Evolutionary conservation across 2,797 vertebrate genomes (phyloP).

Genomic region (Poecilia gillii): DNA sequence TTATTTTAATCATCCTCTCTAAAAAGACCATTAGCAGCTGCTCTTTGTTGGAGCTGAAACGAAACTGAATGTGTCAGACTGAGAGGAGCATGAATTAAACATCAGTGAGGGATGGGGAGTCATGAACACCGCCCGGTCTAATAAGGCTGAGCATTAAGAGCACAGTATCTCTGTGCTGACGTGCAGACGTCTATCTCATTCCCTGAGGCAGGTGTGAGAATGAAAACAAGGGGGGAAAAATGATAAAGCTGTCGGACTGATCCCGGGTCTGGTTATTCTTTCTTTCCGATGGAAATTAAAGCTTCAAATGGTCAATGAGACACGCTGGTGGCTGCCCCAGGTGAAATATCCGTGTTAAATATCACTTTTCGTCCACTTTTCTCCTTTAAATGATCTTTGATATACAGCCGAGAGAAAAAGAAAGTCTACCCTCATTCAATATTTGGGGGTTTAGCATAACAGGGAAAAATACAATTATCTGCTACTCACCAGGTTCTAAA

Average conservation of each 20-base stretch:
- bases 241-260: constrained; percentile 12
- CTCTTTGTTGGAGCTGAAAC: constrained; percentile 56
- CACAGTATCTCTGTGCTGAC: constrained; percentile 19
- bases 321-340: background rate
- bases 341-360: constrained; percentile 11
- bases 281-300: background rate
- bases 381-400: constrained; percentile 1
- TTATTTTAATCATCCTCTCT: constrained; percentile 52
- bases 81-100: constrained; percentile 62
- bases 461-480: background rate
- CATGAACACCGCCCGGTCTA: constrained; percentile 49
- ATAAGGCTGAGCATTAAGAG: constrained; percentile 56
- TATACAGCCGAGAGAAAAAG: background rate
- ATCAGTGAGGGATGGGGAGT: constrained; percentile 47
- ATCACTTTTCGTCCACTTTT: constrained; percentile 1
- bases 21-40: constrained; percentile 58
- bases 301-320: background rate
- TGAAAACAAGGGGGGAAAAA: constrained; percentile 4
- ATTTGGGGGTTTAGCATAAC: background rate
- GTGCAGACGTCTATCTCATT: constrained; percentile 14
- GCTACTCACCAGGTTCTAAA: background rate
- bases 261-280: constrained; percentile 6
- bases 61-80: constrained; percentile 52
- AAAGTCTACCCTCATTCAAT: background rate
- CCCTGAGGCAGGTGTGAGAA: background rate